These are phyloP conservation scores for Cephonodes hylas DNA, from an alignment of 2,888 invertebrate genomes.

Conservation along the genomic window DNA sequence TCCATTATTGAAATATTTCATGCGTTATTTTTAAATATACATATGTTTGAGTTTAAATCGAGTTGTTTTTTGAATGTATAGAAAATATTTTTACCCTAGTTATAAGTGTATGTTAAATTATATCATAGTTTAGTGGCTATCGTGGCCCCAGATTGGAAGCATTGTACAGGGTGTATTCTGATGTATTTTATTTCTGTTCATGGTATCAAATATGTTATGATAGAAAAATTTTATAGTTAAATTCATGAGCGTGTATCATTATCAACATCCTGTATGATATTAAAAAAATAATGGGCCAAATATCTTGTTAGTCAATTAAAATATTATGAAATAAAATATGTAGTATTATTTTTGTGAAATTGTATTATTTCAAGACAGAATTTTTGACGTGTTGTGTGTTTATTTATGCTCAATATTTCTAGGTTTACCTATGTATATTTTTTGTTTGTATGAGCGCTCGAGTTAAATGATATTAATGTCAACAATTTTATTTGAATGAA, in stretches of 20 bases:
- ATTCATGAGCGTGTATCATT: not conserved
- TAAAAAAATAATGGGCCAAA: conserved; percentile 31
- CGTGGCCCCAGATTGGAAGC: conserved; percentile 19
- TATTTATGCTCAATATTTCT: no score
- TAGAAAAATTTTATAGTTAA: not conserved
- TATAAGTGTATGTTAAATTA: not conserved
- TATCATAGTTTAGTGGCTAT: conserved; percentile 12
- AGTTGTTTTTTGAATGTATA: not conserved
- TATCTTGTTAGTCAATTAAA: conserved; percentile 57
- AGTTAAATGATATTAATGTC: not conserved
- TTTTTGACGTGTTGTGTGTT: not conserved
- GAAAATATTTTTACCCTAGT: not conserved
- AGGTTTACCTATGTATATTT: no score
- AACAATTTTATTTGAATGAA: not conserved
- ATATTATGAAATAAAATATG: conserved; percentile 43
- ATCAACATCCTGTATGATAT: not conserved
- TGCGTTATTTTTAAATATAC: not conserved
- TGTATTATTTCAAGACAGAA: conserved; percentile 37
- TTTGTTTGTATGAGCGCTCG: no score
- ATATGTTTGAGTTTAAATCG: not conserved
- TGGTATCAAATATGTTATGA: not conserved
- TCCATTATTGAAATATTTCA: not conserved
- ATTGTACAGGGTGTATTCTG: not conserved
- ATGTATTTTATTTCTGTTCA: not conserved
- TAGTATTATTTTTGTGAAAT: conserved; percentile 42